Evolutionary conservation across 2,888 invertebrate species (phyloP), one percentile per base, ranked within the genome.

Genomic region (Amblyjoppa proteus): DNA sequence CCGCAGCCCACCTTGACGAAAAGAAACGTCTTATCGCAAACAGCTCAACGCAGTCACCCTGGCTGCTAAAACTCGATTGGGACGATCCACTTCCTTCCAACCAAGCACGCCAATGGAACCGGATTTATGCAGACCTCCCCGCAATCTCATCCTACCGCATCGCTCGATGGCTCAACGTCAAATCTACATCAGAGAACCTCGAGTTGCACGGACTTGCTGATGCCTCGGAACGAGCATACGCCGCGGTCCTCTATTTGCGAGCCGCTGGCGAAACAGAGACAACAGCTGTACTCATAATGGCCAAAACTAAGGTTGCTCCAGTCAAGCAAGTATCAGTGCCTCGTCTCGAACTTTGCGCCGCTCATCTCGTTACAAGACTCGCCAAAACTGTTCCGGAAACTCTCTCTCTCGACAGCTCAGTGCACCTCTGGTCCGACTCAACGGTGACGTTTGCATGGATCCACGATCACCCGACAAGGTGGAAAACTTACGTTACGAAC

Each of bases 401-500:
- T 3, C 31, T 70, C 5, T 7, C 9, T 51, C 70, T 70, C 51
- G 49, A 69, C 11, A 49, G 49, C n/a, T 68, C 64, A 13, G 31
- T 68, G 20, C 77, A 77, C 34, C 71, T 80, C 3, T 87, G 79
- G 87, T 88, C 91, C 0, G 90, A 90, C 73, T 90, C 90, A 3
- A 81, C 88, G 16, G 84, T 90, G 9, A 9, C 87, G 3, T 74
- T 89, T 53, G 77, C 90, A 7, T 89, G 88, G 88, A 78, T 89
- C 0, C 83, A 71, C 2, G 70, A 85, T n/a, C 85, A 88, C 20
- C 89, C 90, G 13, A 82, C 79, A 9, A 79, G 85, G 5, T 87
- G 85, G 86, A 90, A 88, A 53, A 88, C 88, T 0, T 91, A 90
- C 58, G 81, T 91, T 0, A 87, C 85, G 0, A 91, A 91, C 73